Percentiles rank a stretch among this genome's conserved stretches.
These are phyloP conservation scores for Pica pica DNA, from an alignment of 2,113 vertebrate species.

Conservation along the genomic window DNA sequence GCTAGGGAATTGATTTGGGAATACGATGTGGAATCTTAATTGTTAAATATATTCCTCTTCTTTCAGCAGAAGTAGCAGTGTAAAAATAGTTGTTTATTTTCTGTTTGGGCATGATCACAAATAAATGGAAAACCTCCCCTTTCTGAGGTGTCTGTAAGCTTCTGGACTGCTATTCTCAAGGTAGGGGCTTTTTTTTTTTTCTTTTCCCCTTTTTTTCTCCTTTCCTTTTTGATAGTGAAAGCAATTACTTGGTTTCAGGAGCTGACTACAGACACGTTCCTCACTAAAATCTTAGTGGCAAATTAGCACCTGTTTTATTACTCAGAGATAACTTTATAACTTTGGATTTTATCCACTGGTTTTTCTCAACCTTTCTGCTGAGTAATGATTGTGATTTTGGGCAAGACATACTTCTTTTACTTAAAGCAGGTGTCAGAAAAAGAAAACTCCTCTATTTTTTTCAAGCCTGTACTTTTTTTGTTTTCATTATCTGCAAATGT, in stretches of 20 bases:
- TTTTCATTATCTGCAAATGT: not conserved
- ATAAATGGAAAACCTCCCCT: not conserved
- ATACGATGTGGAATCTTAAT: not conserved
- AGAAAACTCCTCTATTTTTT: not conserved
- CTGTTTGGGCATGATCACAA: not conserved
- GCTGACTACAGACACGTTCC: not conserved
- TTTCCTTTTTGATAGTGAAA: not conserved
- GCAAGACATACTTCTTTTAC: not conserved
- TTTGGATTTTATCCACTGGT: not conserved
- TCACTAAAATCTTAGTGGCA: not conserved
- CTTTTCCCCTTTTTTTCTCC: rapidly evolving
- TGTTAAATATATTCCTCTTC: not conserved
- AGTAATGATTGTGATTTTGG: not conserved
- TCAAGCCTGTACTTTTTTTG: not conserved
- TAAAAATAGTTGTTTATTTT: slow-evolving; percentile 10
- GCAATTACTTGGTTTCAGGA: not conserved
- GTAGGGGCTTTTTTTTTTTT: not conserved
- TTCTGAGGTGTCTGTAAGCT: not conserved
- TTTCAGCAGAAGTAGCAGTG: not conserved
- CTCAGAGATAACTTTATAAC: not conserved
- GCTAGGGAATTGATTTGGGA: not conserved
- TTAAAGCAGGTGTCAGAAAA: not conserved
- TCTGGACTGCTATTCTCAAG: not conserved
- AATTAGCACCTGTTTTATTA: not conserved
- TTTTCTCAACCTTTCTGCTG: not conserved